Base-by-base conservation (phyloP, 2,113 vertebrate genomes). In the Parus major region DNA sequence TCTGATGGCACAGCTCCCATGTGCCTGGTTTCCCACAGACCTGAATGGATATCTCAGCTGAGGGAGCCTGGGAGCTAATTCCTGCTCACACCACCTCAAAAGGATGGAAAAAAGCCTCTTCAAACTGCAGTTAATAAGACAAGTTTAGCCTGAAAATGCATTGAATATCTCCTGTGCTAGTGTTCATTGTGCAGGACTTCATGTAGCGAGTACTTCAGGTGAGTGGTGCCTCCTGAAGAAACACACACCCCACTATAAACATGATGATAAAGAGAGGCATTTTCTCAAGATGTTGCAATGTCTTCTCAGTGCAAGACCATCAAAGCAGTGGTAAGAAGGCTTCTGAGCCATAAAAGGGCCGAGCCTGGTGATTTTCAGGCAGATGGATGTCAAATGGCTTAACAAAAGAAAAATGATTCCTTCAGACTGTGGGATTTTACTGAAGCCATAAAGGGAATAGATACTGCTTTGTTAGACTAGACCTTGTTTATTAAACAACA, bases 1-100 rank as follows among this genome's bases (percentile, higher is more conserved):
- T 25, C 18, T 64, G 56, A 47, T 42, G 61, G 29, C 49, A 68
- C 44, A 0, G 0, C 31, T 36, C 10, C 41, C 2, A 0, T 4
- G 10, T 42, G 16, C 29, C 49, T 50, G 49, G 15, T 17, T 84
- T 68, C 64, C 49, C 8, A 2, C 0, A 0, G 69, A 60, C 14
- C 35, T 31, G 10, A 50, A 35, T 7, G 47, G 29, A 56, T 83
- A 47, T 64, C 44, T 83, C 52, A 42, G 29, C 11, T 53, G 36
- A 1, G 3, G 15, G 23, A 63, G 35, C 9, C 28, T 52, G 39
- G n/a, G 41, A 77, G 28, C 10, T 57, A 56, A 77, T 23, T 44
- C 89, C 61, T 78, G 19, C 46, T 81, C 46, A 69, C 25, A 65
- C 11, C 35, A 56, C 9, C 24, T 57, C 28, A 36, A 44, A 22